phyloP scores from a whole-genome alignment of 92 coral and sea anemone genomes.

The Desmophyllum pertusum region DNA sequence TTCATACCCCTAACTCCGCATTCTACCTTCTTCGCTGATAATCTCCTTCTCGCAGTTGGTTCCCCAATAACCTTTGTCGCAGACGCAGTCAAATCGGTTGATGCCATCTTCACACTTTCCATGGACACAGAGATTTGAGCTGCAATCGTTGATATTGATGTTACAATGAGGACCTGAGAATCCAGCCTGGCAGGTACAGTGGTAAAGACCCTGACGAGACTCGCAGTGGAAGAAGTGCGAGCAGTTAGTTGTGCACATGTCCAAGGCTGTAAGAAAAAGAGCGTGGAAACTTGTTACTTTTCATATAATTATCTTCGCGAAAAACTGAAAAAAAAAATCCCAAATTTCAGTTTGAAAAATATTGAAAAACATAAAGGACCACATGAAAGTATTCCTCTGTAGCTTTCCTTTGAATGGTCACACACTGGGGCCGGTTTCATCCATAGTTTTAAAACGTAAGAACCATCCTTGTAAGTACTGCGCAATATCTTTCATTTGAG shows the following conservation, averaged over 20 bases:
- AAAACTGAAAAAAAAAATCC: no score
- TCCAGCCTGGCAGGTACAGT: slow-evolving; percentile 72
- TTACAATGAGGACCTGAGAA: slow-evolving; percentile 70
- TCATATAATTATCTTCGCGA: no score
- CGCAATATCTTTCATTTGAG: no score
- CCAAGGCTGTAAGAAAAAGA: slow-evolving; percentile 1
- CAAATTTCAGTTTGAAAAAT: background rate
- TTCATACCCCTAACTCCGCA: no score
- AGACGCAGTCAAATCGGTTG: slow-evolving; percentile 66
- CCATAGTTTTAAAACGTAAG: no score
- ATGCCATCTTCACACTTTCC: slow-evolving; percentile 70
- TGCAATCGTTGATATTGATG: slow-evolving; percentile 71
- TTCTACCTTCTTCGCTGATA: background rate
- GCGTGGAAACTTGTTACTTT: background rate
- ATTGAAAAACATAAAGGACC: no score
- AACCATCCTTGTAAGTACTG: no score
- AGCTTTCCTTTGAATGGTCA: no score
- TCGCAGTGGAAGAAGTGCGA: slow-evolving; percentile 23
- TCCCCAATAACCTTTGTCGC: slow-evolving; percentile 29
- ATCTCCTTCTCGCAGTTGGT: background rate
- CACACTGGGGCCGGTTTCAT: no score
- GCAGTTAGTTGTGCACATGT: slow-evolving; percentile 21
- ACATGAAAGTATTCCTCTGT: no score
- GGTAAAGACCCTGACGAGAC: background rate
- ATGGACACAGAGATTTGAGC: slow-evolving; percentile 72